phyloP scores from a whole-genome alignment of 1,140 invertebrate genomes.

The Chrysopa pallens region DNA sequence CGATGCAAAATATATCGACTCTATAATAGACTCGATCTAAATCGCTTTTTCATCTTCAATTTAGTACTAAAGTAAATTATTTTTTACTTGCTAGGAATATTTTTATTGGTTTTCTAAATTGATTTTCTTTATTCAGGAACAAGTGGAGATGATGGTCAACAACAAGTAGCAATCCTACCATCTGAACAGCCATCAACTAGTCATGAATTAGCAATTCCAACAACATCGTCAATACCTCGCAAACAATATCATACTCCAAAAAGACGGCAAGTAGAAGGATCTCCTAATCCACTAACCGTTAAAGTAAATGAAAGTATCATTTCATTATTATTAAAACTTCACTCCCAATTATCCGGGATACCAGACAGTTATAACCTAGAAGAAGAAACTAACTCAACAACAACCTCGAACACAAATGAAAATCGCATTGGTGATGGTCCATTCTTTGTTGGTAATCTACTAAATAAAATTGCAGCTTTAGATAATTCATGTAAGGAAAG shows the following conservation, averaged over 20 bases:
- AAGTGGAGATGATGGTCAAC: background rate
- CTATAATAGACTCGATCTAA: too few species aligned
- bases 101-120: too few species aligned
- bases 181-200: background rate
- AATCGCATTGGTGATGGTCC: slow-evolving; percentile 65
- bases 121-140: background rate
- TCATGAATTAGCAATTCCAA: background rate
- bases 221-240: background rate
- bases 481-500: slow-evolving; percentile 47
- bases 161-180: background rate
- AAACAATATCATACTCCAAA: background rate
- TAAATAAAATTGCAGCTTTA: slow-evolving; percentile 49
- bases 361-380: slow-evolving; percentile 58
- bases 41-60: too few species aligned
- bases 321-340: slow-evolving; percentile 78
- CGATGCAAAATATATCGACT: too few species aligned
- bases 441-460: slow-evolving; percentile 62
- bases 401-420: slow-evolving; percentile 10
- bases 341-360: slow-evolving; percentile 70
- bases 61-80: too few species aligned
- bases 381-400: slow-evolving; percentile 19
- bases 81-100: too few species aligned
- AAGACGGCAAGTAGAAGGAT: background rate
- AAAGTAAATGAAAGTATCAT: slow-evolving; percentile 80
- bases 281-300: slow-evolving; percentile 28